These are phyloP conservation scores for Nomada ruficornis DNA, from an alignment of 2,888 invertebrate genomes.

Conservation along the genomic window DNA sequence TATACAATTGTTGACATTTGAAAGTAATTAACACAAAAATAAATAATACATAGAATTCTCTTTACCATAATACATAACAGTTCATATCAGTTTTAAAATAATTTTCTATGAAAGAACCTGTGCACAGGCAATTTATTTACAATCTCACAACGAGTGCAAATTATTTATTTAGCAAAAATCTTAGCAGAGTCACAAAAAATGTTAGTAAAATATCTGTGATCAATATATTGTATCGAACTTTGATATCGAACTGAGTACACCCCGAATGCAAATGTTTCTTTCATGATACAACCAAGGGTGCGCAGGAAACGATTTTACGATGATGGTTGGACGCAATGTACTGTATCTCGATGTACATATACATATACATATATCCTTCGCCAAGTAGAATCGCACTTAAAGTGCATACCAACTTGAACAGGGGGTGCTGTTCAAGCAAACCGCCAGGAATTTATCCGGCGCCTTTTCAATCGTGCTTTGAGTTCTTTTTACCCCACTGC, in stretches of 20 bases:
- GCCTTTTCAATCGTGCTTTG: constrained; percentile 43
- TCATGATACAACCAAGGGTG: constrained; percentile 6
- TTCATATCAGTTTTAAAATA: too few species aligned
- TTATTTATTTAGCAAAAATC: too few species aligned
- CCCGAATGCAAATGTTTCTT: constrained; percentile 4
- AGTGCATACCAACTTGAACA: constrained; percentile 61
- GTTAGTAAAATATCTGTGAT: neutral
- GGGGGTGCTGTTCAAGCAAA: constrained; percentile 63
- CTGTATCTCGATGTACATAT: constrained; percentile 27
- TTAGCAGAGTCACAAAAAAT: neutral
- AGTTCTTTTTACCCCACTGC: constrained; percentile 27
- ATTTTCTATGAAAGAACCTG: too few species aligned
- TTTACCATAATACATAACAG: too few species aligned
- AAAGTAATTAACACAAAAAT: too few species aligned
- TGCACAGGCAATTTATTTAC: too few species aligned
- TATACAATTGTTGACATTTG: too few species aligned
- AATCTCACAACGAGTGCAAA: too few species aligned
- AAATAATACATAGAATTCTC: too few species aligned
- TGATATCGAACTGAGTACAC: constrained; percentile 21
- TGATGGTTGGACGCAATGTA: constrained; percentile 30
- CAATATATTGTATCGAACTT: neutral
- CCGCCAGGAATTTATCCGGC: constrained; percentile 65
- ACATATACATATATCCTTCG: constrained; percentile 45
- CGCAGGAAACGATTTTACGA: constrained; percentile 50
- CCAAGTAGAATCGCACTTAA: constrained; percentile 60